A percentile compares a stretch with the other conserved stretches of the same genome.
Evolutionary conservation across 2,888 invertebrate genomes (phyloP).

Genomic region (Kryphioiulus occultus): DNA sequence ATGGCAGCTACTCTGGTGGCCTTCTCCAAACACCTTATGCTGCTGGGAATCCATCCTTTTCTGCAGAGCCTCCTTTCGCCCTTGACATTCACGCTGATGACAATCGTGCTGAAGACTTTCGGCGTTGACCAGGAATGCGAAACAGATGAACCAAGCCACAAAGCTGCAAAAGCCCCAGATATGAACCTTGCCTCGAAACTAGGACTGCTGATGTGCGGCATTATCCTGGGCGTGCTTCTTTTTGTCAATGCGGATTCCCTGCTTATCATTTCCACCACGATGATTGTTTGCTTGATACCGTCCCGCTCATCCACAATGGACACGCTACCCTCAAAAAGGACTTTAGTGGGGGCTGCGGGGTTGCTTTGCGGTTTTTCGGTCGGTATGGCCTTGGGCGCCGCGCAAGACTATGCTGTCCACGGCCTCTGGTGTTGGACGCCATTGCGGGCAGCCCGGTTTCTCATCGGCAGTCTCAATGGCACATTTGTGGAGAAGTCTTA

Average conservation of each 20-base stretch:
- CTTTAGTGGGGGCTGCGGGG: neutral
- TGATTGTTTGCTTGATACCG: neutral
- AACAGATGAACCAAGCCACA: neutral
- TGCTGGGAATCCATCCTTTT: slow-evolving; percentile 48
- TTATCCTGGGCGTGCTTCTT: slow-evolving; percentile 39
- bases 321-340: neutral
- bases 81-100: slow-evolving; percentile 42
- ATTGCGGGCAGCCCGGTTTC: neutral
- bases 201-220: neutral
- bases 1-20: slow-evolving; percentile 50
- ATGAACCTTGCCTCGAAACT: neutral
- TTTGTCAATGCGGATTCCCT: slow-evolving; percentile 42
- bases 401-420: neutral
- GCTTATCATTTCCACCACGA: neutral
- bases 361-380: neutral
- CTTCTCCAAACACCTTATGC: slow-evolving; percentile 49
- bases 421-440: slow-evolving; percentile 39
- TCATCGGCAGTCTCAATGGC: neutral
- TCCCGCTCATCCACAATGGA: slow-evolving; percentile 11
- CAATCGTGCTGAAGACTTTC: slow-evolving; percentile 26
- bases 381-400: neutral
- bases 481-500: neutral
- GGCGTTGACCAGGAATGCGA: neutral
- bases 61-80: slow-evolving; percentile 50
- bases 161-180: neutral